Evolutionary conservation across 2,797 vertebrate genomes (phyloP).

Genomic region (Ambastaia sidthimunki): DNA sequence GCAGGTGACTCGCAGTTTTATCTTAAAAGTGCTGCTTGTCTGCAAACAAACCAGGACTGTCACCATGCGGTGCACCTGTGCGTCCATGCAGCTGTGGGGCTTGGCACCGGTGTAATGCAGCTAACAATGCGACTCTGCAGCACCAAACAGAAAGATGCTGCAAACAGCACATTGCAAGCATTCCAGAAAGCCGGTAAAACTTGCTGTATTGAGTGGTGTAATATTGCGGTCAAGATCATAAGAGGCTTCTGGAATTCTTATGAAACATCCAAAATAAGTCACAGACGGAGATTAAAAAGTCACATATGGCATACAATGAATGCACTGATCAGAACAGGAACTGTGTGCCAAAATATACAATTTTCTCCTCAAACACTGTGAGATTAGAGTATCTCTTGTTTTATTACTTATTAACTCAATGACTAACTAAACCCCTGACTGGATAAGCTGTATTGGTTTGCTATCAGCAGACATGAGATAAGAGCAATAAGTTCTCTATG

Average conservation of each 20-base stretch:
- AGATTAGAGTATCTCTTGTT: background rate
- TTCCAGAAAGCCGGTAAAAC: background rate
- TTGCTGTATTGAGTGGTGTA: background rate
- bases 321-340: background rate
- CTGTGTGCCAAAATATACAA: background rate
- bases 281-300: slow-evolving; percentile 1
- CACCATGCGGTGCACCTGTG: background rate
- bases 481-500: background rate
- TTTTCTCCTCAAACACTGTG: background rate
- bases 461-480: slow-evolving; percentile 20
- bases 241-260: background rate
- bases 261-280: background rate
- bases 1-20: background rate
- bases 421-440: slow-evolving; percentile 15
- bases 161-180: background rate
- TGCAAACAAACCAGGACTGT: background rate
- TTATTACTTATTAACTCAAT: slow-evolving; percentile 43
- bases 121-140: slow-evolving; percentile 62
- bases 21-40: background rate
- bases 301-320: no score
- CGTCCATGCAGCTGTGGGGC: slow-evolving; percentile 36
- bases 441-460: slow-evolving; percentile 26
- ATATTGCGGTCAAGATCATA: background rate
- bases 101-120: slow-evolving; percentile 61
- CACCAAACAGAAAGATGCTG: slow-evolving; percentile 37